phyloP scores from a whole-genome alignment of 2,797 vertebrate genomes.

The Hyperoplus immaculatus region DNA sequence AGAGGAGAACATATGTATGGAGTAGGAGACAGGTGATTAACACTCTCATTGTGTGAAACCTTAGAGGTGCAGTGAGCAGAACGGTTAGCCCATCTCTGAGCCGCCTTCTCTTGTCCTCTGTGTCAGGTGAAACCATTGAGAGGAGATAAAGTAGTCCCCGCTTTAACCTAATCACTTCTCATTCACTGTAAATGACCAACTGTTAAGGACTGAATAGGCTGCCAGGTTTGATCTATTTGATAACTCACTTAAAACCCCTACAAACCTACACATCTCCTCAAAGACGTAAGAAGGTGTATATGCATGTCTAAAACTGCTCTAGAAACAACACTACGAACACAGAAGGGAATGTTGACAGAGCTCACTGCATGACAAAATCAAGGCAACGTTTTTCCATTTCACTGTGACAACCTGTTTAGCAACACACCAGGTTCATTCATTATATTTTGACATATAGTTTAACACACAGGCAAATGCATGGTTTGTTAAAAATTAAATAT shows the following conservation, averaged over 20 bases:
- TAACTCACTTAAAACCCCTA: conserved; percentile 26
- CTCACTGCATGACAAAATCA: conserved; percentile 58
- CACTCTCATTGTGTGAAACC: conserved; percentile 72
- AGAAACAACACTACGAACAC: not conserved
- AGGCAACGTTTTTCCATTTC: conserved; percentile 47
- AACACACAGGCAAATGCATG: conserved; percentile 12
- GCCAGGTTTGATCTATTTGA: conserved; percentile 14
- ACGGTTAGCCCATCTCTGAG: conserved; percentile 69
- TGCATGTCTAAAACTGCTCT: not conserved
- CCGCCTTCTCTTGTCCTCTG: conserved; percentile 63
- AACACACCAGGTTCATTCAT: conserved; percentile 9
- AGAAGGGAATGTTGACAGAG: not conserved
- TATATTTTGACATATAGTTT: conserved; percentile 7
- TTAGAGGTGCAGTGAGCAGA: conserved; percentile 49
- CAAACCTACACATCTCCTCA: conserved; percentile 9
- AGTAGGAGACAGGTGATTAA: conserved; percentile 75
- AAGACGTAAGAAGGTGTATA: conserved; percentile 5
- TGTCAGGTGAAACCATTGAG: conserved; percentile 53
- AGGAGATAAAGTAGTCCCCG: conserved; percentile 30
- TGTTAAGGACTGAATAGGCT: conserved; percentile 29
- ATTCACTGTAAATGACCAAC: conserved; percentile 35
- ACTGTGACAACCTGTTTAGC: conserved; percentile 39
- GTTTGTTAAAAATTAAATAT: conserved; percentile 35
- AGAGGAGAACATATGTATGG: conserved; percentile 79
- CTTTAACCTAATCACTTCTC: conserved; percentile 22